Base-by-base conservation (phyloP, 2,113 vertebrate species). In the Noturus placidus region DNA sequence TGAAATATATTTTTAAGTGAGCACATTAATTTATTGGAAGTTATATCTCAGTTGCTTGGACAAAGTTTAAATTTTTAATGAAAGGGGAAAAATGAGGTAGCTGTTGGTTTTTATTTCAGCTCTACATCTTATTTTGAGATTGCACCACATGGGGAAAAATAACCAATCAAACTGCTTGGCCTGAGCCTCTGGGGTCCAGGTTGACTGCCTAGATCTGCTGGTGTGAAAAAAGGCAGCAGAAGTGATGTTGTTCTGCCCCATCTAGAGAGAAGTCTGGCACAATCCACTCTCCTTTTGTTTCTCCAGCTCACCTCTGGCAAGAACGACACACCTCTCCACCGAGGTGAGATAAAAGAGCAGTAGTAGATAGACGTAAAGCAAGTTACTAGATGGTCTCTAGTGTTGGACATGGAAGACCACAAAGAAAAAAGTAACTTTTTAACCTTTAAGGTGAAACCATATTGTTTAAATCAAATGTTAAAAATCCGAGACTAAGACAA, bases 261-360 rank as follows among this genome's bases (percentile, higher is more conserved):
- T 82, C 70, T 72, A 35, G 38, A 63, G 74, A 88, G 82, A 79
- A 46, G 50, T 74, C 86, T 67, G 42, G 83, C 38, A 74, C 72
- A 46, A 54, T 86, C 50, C 11, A 30, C 77, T 63, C 33, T 56
- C 15, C 33, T 86, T 65, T 88, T 88, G 87, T 84, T 81, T 82
- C 87, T 87, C 59, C 65, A 83, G 42, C 56, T 88, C 38, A 54
- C 76, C 83, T 83, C 74, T 90, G 83, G 82, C 76, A 89, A 15
- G 69, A 83, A 81, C 11, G 56, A 3, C 33, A 35, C 38, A 89
- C 82, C 86, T 81, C 56, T 65, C 13, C 54, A 82, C 25, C 15
- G 17, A 82, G 78, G 84, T 81, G 50, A 85, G 80, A 86, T 77
- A 84, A 46, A 67, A 59, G 67, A 87, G 87, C 38, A 57, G 78